These are phyloP conservation scores for Solen grandis DNA, from an alignment of 1,140 invertebrate genomes.

Conservation along the genomic window DNA sequence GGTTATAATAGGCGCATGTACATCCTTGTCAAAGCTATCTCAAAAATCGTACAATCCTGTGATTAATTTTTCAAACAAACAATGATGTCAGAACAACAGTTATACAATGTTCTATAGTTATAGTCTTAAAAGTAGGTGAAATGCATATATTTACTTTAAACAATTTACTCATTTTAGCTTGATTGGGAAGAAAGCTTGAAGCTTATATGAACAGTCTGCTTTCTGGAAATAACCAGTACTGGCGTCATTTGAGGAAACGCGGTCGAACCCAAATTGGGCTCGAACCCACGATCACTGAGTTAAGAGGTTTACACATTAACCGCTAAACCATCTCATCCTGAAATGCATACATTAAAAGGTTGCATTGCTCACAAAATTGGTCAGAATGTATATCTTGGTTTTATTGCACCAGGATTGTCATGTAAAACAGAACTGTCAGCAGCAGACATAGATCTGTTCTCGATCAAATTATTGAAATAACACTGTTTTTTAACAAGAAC, in stretches of 20 bases:
- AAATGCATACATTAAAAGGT: slow-evolving; percentile 30
- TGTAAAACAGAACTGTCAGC: slow-evolving; percentile 6
- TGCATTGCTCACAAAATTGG: slow-evolving; percentile 27
- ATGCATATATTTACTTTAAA: slow-evolving; percentile 29
- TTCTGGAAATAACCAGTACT: slow-evolving; percentile 20
- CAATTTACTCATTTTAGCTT: slow-evolving; percentile 21
- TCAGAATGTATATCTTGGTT: slow-evolving; percentile 9
- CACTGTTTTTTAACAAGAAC: slow-evolving; percentile 25
- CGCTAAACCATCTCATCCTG: slow-evolving; percentile 16
- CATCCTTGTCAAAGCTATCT: slow-evolving; percentile 24
- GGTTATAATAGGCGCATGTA: slow-evolving; percentile 26
- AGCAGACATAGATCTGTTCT: slow-evolving; percentile 1
- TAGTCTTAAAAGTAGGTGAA: slow-evolving; percentile 19
- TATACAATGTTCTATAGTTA: slow-evolving; percentile 23
- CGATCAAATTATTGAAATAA: slow-evolving; percentile 18
- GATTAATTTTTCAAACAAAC: slow-evolving; percentile 25
- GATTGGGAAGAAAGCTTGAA: slow-evolving; percentile 23
- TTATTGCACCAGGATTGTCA: slow-evolving; percentile 13
- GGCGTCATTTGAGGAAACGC: slow-evolving; percentile 23
- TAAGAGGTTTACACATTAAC: too few species aligned
- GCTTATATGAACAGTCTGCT: slow-evolving; percentile 27
- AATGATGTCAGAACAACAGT: slow-evolving; percentile 26
- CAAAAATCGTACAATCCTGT: slow-evolving; percentile 32
- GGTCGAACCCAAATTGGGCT: too few species aligned
- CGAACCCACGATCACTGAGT: too few species aligned